Evolutionary conservation across 1,140 invertebrate genomes (phyloP), one percentile per base, ranked within the genome.

Genomic region (Plectus sambesii): DNA sequence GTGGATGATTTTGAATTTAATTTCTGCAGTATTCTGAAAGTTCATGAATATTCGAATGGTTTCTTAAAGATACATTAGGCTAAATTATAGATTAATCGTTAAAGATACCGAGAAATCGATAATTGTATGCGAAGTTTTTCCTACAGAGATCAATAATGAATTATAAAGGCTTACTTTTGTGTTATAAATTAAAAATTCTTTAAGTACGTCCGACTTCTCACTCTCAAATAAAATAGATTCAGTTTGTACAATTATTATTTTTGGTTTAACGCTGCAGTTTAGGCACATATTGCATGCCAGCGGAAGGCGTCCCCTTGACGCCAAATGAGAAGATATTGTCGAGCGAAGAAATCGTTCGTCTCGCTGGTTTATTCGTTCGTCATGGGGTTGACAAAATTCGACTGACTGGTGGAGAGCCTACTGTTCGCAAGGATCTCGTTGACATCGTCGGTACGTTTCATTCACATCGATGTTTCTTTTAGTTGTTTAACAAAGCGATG

Each of bases 261-360:
- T 15, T 42, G 3, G 2, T 49, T 43, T 35, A 30, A 24, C 26
- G 43, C 47, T 30, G 49, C 33, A 45, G 44, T 62, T 12, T 43
- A 88, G 85, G 85, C 73, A 77, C 80, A 42, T 96, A 96, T 69
- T 96, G 90, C 69, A 96, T 96, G 90, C 90, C 90, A 20, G 82
- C 80, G 29, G 87, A 92, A 71, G 93, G 93, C 20, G 85, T 96
- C 40, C 73, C 79, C 29, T 72, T 98, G 24, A 68, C 71, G 12
- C 67, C 74, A 8, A 48, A 50, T 37, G n/a, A 45, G 12, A 19
- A 81, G 50, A 73, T 98, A 42, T 72, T 99, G 26, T 81, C 78
- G n/a, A 81, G 80, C 2, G 78, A 80, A 40, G 93, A 98, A 78
- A 81, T 97, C 39, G 65, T 85, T 22, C 73, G 76, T 19, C 61